phyloP scores from a whole-genome alignment of 2,797 vertebrate species.

The Coreius guichenoti region DNA sequence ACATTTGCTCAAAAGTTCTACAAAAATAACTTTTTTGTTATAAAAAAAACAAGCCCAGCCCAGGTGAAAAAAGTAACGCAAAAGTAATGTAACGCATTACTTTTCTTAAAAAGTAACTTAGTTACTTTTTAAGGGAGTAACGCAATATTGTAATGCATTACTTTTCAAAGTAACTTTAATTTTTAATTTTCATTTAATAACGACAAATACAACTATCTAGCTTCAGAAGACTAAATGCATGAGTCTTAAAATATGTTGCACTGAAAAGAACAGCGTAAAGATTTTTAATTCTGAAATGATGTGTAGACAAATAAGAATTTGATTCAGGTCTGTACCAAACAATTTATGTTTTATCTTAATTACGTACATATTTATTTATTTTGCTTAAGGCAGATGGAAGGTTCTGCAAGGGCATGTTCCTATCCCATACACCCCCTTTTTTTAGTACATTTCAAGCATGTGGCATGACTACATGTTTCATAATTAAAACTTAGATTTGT shows the following conservation, averaged over 20 bases:
- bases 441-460: slow-evolving; percentile 15
- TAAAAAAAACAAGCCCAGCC: too few relatives aligned
- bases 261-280: background rate
- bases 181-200: background rate
- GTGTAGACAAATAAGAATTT: background rate
- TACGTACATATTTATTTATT: background rate
- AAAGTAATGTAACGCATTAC: too few relatives aligned
- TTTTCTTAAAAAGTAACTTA: too few relatives aligned
- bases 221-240: background rate
- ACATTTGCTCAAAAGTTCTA: too few relatives aligned
- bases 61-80: too few relatives aligned
- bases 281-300: background rate
- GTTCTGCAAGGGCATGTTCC: background rate
- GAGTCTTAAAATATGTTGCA: background rate
- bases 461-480: slow-evolving; percentile 29
- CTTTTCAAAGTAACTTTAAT: too few relatives aligned
- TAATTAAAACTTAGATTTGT: slow-evolving; percentile 32
- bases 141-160: too few relatives aligned
- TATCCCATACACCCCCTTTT: slow-evolving; percentile 5
- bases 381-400: slow-evolving; percentile 15
- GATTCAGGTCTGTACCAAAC: background rate
- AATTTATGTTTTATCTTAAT: background rate
- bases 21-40: too few relatives aligned
- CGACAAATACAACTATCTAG: background rate
- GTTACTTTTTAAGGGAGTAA: too few relatives aligned